Conservation (phyloP, 1,140 invertebrate genomes). For the Eumaeus atala region DNA sequence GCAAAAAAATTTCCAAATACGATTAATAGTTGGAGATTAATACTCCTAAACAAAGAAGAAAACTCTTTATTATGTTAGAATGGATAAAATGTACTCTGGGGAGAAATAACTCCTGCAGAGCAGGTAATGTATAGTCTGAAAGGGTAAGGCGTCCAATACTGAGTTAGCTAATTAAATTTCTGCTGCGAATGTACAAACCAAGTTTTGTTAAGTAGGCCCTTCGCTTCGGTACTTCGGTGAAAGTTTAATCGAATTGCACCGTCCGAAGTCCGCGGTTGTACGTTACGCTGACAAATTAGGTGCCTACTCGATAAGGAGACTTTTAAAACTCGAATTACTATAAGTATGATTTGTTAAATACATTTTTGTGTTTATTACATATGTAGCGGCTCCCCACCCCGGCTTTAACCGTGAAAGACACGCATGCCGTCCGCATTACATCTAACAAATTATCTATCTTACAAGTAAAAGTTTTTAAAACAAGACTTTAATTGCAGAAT, state of each 20-base stretch:
- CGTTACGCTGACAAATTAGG: constrained; percentile 66
- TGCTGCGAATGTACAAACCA: constrained; percentile 48
- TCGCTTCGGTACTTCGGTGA: constrained; percentile 47
- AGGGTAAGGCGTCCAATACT: constrained; percentile 10
- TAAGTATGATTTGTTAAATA: neutral
- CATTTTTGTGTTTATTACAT: neutral
- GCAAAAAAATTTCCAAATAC: no score
- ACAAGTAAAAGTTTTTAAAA: no score
- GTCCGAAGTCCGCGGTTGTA: constrained; percentile 43
- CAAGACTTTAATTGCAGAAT: no score
- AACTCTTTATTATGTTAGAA: no score
- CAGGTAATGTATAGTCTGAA: constrained; percentile 17
- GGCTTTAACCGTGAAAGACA: no score
- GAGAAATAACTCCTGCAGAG: neutral
- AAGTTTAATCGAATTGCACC: constrained; percentile 70
- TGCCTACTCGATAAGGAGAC: constrained; percentile 38
- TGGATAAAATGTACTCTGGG: neutral
- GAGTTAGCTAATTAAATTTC: constrained; percentile 64
- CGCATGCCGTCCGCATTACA: no score
- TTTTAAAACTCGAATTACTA: constrained; percentile 10
- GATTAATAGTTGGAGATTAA: no score
- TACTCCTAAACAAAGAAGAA: no score
- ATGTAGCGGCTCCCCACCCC: no score
- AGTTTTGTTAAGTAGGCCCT: constrained; percentile 57
- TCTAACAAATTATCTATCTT: no score